Conservation (phyloP, 2,888 invertebrate species). For the Omphaloscelis lunosa region DNA sequence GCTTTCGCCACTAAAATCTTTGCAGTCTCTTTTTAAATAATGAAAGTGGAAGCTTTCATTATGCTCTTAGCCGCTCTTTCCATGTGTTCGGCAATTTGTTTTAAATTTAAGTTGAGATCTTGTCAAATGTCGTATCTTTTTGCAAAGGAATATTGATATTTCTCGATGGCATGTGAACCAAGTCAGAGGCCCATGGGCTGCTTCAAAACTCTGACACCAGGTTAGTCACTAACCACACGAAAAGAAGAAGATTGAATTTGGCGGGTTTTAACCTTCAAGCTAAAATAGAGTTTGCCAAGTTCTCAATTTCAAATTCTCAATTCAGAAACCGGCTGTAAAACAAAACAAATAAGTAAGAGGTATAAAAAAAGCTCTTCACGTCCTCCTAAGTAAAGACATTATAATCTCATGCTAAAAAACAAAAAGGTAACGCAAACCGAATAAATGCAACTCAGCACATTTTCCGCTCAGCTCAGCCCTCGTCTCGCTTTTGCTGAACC, state of each 20-base stretch:
- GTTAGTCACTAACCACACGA: no score
- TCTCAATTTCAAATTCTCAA: not conserved
- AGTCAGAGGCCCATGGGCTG: no score
- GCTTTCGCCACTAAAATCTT: no score
- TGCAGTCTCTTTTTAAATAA: no score
- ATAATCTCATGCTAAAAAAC: not conserved
- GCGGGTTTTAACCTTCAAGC: not conserved
- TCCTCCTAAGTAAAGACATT: not conserved
- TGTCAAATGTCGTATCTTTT: not conserved
- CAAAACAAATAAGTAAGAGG: not conserved
- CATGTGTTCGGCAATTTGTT: no score
- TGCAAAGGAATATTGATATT: not conserved
- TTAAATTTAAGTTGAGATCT: not conserved
- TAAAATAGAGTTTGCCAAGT: not conserved
- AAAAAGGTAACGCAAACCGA: slow-evolving; percentile 5
- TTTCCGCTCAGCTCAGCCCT: slow-evolving; percentile 49
- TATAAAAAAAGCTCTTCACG: no score
- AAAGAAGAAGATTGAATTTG: not conserved
- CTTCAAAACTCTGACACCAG: no score
- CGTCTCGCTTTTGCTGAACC: slow-evolving; percentile 43
- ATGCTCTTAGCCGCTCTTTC: no score
- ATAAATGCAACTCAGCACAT: slow-evolving; percentile 30
- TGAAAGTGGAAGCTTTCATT: no score
- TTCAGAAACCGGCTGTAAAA: not conserved
- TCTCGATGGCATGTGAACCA: no score